A percentile compares a stretch with the other conserved stretches of the same genome.
Evolutionary conservation across 2,797 vertebrate genomes (phyloP).

Genomic region (Nannoperca obscura): DNA sequence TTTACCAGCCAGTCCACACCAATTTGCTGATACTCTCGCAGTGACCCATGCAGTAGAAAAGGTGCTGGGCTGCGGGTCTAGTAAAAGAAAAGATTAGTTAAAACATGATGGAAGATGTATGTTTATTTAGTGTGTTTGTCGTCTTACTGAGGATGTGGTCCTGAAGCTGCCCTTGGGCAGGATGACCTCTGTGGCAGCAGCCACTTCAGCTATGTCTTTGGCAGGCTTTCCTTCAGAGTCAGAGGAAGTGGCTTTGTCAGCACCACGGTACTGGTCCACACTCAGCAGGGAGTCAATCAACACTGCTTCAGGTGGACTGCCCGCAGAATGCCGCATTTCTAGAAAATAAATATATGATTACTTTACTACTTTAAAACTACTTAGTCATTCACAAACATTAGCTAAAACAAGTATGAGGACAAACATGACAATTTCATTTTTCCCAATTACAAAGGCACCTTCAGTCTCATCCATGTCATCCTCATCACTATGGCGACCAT

Average conservation of each 20-base stretch:
- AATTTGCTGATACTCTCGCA: slow-evolving; percentile 94
- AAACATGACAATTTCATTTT: not conserved
- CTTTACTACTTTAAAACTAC: not conserved
- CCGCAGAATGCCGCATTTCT: slow-evolving; percentile 82
- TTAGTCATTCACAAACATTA: not conserved
- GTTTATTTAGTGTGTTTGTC: not conserved
- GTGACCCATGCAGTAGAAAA: slow-evolving; percentile 88
- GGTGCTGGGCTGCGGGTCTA: slow-evolving; percentile 81
- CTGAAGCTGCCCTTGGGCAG: slow-evolving; percentile 92
- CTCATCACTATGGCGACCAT: slow-evolving; percentile 87
- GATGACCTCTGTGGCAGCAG: slow-evolving; percentile 91
- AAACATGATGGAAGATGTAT: not conserved
- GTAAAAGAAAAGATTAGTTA: slow-evolving; percentile 5
- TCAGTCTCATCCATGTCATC: slow-evolving; percentile 83
- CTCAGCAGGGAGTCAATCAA: slow-evolving; percentile 92
- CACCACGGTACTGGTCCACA: slow-evolving; percentile 89
- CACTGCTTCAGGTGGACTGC: slow-evolving; percentile 86
- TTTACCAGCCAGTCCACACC: slow-evolving; percentile 93
- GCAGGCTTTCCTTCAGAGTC: slow-evolving; percentile 82
- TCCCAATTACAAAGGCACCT: slow-evolving; percentile 60
- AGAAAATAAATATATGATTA: slow-evolving; percentile 30
- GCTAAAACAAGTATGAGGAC: not conserved
- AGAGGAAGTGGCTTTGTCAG: slow-evolving; percentile 82
- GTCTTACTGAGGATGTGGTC: slow-evolving; percentile 82
- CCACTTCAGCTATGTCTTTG: slow-evolving; percentile 92